Evolutionary conservation across 2,888 invertebrate species (phyloP), one percentile per base, ranked within the genome.

Genomic region (Chloroclystis v-ata): DNA sequence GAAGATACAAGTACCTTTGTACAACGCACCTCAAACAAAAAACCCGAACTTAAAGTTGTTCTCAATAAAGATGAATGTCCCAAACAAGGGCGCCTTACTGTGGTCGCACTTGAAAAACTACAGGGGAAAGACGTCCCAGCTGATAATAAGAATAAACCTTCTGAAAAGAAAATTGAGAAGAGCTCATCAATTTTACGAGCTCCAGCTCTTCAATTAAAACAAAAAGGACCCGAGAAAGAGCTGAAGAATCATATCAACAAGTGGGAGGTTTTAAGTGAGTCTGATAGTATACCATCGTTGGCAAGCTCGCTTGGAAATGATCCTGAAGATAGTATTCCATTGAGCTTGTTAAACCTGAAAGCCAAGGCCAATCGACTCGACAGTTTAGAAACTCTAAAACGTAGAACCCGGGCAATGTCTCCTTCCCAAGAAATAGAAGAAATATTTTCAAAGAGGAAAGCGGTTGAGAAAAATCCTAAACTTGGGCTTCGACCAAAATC

Each of bases 1-100:
- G 93, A 93, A 75, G 90, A 92, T 29, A 90, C 90, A 58, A 90
- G 89, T 30, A 90, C 89, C 52, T 93, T 93, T 71, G 78, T 93
- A 46, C 90, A 92, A 65, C 81, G 93, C 10, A 91, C 90, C 4
- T 82, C 76, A 26, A 78, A 68, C 33, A 87, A 84, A 29, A 86
- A 81, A 60, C 64, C 80, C 1, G 88, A 88, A 63, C 68, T 88
- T 0, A 88, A 89, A 74, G 77, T 89, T 1, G 71, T 89, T n/a
- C 59, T 88, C 35, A 88, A 87, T 57, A 88, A 88, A 63, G 88
- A 88, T 1, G 88, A 87, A 28, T 82, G 87, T 60, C 85, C 86
- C 2, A 86, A 82, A 63, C 86, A 85, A 63, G 90, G 89, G 1
- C 79, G 90, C 2, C 71, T 91, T 6, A 91, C 91, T 4, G 91